Percentiles rank a stretch among this genome's conserved stretches.
Conservation (phyloP, 1,140 invertebrate species). For the Heliothis subflexa region DNA sequence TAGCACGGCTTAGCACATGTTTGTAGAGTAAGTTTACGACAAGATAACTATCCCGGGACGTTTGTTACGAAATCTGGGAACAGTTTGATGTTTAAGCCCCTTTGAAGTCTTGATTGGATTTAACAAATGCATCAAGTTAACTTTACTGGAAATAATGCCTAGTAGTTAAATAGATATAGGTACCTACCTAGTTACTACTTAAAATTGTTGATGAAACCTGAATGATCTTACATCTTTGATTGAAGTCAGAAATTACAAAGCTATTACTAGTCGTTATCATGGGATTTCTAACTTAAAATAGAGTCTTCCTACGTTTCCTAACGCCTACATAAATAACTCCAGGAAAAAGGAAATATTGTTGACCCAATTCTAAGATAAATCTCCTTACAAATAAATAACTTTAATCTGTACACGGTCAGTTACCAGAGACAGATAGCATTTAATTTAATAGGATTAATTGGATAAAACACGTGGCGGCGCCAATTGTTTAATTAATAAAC, state of each 20-base stretch:
- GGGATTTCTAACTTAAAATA: not conserved
- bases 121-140: not conserved
- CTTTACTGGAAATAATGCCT: not conserved
- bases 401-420: not conserved
- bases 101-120: slow-evolving; percentile 1
- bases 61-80: slow-evolving; percentile 4
- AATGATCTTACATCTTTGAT: too few relatives aligned
- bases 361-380: slow-evolving; percentile 8
- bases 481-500: slow-evolving; percentile 27
- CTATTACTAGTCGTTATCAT: too few relatives aligned
- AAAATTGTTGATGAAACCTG: not conserved
- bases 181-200: not conserved
- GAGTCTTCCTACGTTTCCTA: not conserved
- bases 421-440: slow-evolving; percentile 8
- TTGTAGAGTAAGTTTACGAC: slow-evolving; percentile 53
- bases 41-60: slow-evolving; percentile 1
- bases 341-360: not conserved
- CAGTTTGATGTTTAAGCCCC: slow-evolving; percentile 3
- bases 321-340: not conserved
- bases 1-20: slow-evolving; percentile 56
- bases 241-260: too few relatives aligned
- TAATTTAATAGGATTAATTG: slow-evolving; percentile 28
- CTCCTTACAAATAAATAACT: not conserved
- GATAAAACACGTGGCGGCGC: not conserved
- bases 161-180: too few relatives aligned